Conservation (phyloP, 2,888 invertebrate species). For the Lordiphosa fenestrarum region DNA sequence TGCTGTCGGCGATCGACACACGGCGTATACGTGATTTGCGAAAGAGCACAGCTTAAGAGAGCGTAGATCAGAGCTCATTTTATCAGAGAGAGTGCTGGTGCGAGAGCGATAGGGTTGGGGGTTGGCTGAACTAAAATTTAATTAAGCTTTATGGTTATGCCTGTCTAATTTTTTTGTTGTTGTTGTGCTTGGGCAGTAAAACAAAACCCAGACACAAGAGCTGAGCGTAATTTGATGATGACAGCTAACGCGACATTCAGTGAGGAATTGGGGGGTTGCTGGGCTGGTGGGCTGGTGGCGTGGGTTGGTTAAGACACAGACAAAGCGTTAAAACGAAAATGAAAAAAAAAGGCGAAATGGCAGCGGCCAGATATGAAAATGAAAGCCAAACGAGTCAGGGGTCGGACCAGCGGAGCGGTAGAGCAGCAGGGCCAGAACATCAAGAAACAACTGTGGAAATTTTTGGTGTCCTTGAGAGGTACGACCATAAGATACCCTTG, state of each 20-base stretch:
- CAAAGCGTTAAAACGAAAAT: slow-evolving; percentile 56
- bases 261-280: neutral
- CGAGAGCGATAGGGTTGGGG: slow-evolving; percentile 8
- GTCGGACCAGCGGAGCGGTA: neutral
- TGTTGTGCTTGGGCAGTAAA: slow-evolving; percentile 35
- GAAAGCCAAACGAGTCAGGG: slow-evolving; percentile 44
- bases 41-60: slow-evolving; percentile 13
- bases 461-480: neutral
- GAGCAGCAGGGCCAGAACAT: neutral
- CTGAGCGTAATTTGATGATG: slow-evolving; percentile 66
- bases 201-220: slow-evolving; percentile 55
- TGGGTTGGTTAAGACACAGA: slow-evolving; percentile 13
- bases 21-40: slow-evolving; percentile 59
- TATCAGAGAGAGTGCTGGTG: slow-evolving; percentile 11
- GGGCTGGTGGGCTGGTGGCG: neutral
- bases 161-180: neutral
- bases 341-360: slow-evolving; percentile 41
- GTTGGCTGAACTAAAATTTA: slow-evolving; percentile 6
- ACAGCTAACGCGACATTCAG: slow-evolving; percentile 47
- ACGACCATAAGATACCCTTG: neutral
- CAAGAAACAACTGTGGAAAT: neutral
- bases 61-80: slow-evolving; percentile 6
- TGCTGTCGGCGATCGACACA: slow-evolving; percentile 44
- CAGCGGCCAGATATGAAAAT: slow-evolving; percentile 46
- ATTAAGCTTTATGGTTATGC: slow-evolving; percentile 7